Conservation (phyloP, 2,113 vertebrate genomes). For the Corvus hawaiiensis region DNA sequence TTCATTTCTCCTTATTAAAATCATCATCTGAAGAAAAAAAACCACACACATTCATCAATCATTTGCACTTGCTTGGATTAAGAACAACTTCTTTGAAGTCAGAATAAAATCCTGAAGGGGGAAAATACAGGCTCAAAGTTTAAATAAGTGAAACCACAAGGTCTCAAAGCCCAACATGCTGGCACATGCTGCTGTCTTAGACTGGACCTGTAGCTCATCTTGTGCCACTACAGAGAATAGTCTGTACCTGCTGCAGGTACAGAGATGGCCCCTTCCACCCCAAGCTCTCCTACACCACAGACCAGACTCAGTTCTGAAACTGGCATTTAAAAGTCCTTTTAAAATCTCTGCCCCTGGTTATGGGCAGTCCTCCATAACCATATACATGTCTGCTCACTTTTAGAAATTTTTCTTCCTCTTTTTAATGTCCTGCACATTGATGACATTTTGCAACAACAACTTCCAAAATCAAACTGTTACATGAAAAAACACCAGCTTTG, state of each 20-base stretch:
- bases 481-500: neutral
- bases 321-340: neutral
- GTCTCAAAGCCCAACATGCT: neutral
- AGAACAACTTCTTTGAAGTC: neutral
- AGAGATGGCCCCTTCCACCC: neutral
- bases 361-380: neutral
- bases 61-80: neutral
- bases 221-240: rapidly evolving
- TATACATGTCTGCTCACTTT: rapidly evolving
- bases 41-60: neutral
- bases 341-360: neutral
- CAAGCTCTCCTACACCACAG: neutral
- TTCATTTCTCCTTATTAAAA: conserved; percentile 4
- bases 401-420: neutral
- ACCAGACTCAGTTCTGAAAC: neutral
- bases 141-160: neutral
- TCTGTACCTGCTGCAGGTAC: neutral
- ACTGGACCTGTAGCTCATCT: neutral
- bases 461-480: neutral
- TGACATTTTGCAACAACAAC: neutral
- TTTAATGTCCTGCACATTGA: neutral
- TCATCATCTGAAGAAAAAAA: neutral
- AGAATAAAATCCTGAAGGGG: neutral
- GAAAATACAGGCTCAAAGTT: neutral
- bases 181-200: neutral